These are phyloP conservation scores for Gonioctena quinquepunctata DNA, from an alignment of 1,140 invertebrate species.

Conservation along the genomic window DNA sequence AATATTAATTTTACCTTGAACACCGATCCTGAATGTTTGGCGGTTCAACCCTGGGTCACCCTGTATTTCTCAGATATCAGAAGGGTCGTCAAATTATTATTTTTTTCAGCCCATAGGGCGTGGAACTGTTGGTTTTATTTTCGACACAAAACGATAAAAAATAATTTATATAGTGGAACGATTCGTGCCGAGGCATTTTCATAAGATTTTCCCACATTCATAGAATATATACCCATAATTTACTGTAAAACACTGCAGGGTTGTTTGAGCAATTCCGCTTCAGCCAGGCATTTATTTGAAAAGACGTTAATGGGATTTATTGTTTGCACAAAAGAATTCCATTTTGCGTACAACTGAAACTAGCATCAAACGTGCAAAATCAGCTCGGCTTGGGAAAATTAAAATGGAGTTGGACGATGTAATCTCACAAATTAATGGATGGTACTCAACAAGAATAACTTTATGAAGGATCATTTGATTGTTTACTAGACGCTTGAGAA, in stretches of 20 bases:
- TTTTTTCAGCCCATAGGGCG: too few species aligned
- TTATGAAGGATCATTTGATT: conserved; percentile 2
- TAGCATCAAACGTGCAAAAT: conserved; percentile 1
- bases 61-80: too few species aligned
- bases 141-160: conserved; percentile 8
- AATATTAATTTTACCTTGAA: too few species aligned
- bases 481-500: background rate
- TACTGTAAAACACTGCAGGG: background rate
- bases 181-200: conserved; percentile 13
- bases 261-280: background rate
- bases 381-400: background rate
- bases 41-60: too few species aligned
- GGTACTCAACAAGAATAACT: background rate
- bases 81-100: too few species aligned
- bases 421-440: conserved; percentile 2
- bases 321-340: conserved; percentile 14
- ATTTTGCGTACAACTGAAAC: conserved; percentile 2
- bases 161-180: conserved; percentile 16
- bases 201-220: conserved; percentile 12
- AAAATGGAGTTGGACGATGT: background rate
- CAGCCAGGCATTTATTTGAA: background rate
- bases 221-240: conserved; percentile 16
- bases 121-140: too few species aligned
- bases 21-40: too few species aligned
- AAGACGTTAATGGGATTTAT: conserved; percentile 12